Evolutionary conservation across 2,888 invertebrate genomes (phyloP).

Genomic region (Pocota personata): DNA sequence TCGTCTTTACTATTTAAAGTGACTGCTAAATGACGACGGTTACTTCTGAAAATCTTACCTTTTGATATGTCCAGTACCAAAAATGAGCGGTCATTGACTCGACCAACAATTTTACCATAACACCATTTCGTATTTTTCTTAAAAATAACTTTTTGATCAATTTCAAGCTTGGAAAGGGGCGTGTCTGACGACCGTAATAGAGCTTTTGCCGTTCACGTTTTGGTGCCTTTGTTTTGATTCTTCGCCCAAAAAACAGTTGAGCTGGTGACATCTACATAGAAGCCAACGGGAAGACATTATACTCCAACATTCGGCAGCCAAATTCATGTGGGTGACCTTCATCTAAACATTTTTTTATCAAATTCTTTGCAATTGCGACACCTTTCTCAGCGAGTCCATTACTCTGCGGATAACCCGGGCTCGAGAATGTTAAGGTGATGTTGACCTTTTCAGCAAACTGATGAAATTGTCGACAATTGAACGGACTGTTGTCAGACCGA

Average conservation of each 20-base stretch:
- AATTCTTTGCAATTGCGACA: constrained; percentile 26
- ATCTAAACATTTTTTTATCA: constrained; percentile 10
- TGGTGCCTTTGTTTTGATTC: constrained; percentile 27
- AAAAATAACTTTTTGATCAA: constrained; percentile 25
- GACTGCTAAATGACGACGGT: constrained; percentile 1
- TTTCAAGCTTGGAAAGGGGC: no score
- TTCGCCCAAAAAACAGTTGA: constrained; percentile 23
- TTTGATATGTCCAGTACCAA: neutral
- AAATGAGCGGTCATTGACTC: constrained; percentile 6
- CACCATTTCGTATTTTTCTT: constrained; percentile 24
- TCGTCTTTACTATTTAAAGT: neutral
- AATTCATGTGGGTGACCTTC: neutral
- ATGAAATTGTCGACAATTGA: constrained; percentile 1
- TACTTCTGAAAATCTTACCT: constrained; percentile 17
- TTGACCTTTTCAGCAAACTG: constrained; percentile 11
- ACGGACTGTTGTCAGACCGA: no score
- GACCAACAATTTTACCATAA: constrained; percentile 24
- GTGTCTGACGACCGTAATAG: no score
- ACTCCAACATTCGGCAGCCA: constrained; percentile 9
- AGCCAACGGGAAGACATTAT: constrained; percentile 26
- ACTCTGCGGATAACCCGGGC: constrained; percentile 26
- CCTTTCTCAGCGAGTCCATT: constrained; percentile 37
- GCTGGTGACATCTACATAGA: constrained; percentile 16
- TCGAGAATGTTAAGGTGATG: constrained; percentile 30
- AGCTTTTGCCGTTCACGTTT: constrained; percentile 26